These are phyloP conservation scores for Rattus rattus DNA, from an alignment of 2,113 vertebrate genomes.

Conservation along the genomic window DNA sequence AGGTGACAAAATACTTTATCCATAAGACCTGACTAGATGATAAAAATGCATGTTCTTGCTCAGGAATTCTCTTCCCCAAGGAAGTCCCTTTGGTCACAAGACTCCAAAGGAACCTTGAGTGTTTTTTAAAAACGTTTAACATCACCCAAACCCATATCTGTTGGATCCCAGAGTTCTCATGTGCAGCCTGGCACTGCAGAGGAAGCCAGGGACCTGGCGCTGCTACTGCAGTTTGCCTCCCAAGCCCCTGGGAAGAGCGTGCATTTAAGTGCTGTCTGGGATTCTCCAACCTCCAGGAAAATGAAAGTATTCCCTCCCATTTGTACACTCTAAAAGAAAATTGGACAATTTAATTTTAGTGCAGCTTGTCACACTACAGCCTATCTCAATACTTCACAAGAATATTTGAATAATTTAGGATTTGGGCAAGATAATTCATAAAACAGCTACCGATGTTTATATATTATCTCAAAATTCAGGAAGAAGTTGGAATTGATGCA, in stretches of 20 bases:
- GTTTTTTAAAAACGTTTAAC: not conserved
- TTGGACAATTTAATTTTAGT: slow-evolving; percentile 53
- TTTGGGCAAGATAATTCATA: slow-evolving; percentile 55
- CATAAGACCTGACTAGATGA: not conserved
- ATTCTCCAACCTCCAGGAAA: slow-evolving; percentile 41
- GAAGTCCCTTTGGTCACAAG: not conserved
- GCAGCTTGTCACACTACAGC: not conserved
- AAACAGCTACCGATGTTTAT: slow-evolving; percentile 12
- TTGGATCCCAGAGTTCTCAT: not conserved
- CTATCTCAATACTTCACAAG: slow-evolving; percentile 67
- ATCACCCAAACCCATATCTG: not conserved
- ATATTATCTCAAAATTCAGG: slow-evolving; percentile 37
- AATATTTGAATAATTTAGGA: slow-evolving; percentile 53
- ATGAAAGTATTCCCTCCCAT: slow-evolving; percentile 13
- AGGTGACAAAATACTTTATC: slow-evolving; percentile 1
- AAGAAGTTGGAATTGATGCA: not conserved
- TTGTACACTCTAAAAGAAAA: slow-evolving; percentile 19
- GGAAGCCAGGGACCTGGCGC: not conserved
- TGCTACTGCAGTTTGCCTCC: fast-evolving
- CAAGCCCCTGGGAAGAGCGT: not conserved
- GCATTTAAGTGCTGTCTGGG: slow-evolving; percentile 42
- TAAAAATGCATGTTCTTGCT: not conserved
- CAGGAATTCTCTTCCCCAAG: not conserved
- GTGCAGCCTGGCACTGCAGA: not conserved
- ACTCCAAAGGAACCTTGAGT: not conserved